Evolutionary conservation across 2,888 invertebrate species (phyloP).

Genomic region (Norana najaformis): DNA sequence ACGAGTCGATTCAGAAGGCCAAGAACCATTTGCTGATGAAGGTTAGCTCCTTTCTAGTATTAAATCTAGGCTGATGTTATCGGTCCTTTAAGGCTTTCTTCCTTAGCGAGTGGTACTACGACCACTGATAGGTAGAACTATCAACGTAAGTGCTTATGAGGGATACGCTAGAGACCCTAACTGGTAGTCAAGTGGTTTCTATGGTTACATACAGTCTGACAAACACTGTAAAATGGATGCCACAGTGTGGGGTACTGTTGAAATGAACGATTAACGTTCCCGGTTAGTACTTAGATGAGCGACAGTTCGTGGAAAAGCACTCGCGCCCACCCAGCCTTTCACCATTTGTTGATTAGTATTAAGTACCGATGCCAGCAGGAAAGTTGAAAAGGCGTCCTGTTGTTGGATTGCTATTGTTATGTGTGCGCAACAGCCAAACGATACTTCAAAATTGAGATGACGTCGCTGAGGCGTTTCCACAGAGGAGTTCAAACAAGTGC

Average conservation of each 20-base stretch:
- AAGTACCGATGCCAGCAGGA: neutral
- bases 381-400: neutral
- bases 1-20: neutral
- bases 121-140: too few species aligned
- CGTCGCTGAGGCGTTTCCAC: neutral
- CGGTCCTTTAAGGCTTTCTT: too few species aligned
- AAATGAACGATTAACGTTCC: neutral
- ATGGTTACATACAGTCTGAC: too few species aligned
- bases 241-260: neutral
- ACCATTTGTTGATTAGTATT: neutral
- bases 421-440: neutral
- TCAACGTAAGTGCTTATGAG: too few species aligned
- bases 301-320: neutral
- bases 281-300: neutral
- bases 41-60: neutral
- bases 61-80: too few species aligned
- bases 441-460: neutral
- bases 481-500: neutral
- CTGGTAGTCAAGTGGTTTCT: neutral
- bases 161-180: too few species aligned
- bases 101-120: too few species aligned
- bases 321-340: neutral
- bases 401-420: neutral
- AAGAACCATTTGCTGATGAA: neutral
- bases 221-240: neutral